Evolutionary conservation across 1,140 invertebrate genomes (phyloP).

Genomic region (Dendroctonus ponderosae): DNA sequence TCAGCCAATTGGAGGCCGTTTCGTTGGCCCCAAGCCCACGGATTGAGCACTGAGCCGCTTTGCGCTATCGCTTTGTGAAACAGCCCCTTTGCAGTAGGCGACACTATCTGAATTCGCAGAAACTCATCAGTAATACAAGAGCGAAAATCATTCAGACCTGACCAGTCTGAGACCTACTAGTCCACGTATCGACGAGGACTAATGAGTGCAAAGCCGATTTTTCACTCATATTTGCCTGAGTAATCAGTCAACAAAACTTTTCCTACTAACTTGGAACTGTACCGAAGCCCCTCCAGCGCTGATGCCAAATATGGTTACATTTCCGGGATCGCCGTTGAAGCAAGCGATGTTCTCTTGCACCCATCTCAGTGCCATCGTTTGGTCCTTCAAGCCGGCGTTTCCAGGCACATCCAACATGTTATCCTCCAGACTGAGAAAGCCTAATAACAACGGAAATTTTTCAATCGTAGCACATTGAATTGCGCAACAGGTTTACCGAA

Average conservation of each 20-base stretch:
- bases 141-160: too few relatives aligned
- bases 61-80: slow-evolving; percentile 62
- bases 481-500: slow-evolving; percentile 47
- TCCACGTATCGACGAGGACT: too few relatives aligned
- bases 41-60: slow-evolving; percentile 58
- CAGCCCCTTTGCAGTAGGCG: slow-evolving; percentile 59
- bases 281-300: slow-evolving; percentile 59
- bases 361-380: slow-evolving; percentile 61
- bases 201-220: too few relatives aligned
- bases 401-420: slow-evolving; percentile 52
- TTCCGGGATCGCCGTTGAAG: slow-evolving; percentile 61
- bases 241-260: too few relatives aligned
- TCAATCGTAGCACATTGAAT: not conserved
- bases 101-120: slow-evolving; percentile 50
- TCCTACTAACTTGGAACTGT: slow-evolving; percentile 41
- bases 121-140: too few relatives aligned
- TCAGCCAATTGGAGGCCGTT: slow-evolving; percentile 49
- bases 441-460: slow-evolving; percentile 36
- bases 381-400: slow-evolving; percentile 64
- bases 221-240: too few relatives aligned
- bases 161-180: too few relatives aligned
- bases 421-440: slow-evolving; percentile 56
- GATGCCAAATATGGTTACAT: slow-evolving; percentile 62
- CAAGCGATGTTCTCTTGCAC: slow-evolving; percentile 58
- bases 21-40: slow-evolving; percentile 51